These are phyloP conservation scores for Brachylomia viminalis DNA, from an alignment of 2,888 invertebrate species.

Conservation along the genomic window DNA sequence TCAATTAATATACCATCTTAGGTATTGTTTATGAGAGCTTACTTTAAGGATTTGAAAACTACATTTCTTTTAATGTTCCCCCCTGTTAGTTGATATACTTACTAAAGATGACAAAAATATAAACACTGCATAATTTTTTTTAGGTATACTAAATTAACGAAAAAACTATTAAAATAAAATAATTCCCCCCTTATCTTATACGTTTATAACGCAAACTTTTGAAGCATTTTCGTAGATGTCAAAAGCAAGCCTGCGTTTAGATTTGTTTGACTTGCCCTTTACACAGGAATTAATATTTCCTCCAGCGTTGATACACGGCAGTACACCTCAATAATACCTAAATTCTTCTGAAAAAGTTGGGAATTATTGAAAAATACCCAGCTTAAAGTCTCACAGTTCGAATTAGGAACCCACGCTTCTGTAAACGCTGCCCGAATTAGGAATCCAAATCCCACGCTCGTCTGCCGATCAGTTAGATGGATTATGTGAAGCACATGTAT, in stretches of 20 bases:
- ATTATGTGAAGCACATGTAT: slow-evolving; percentile 22
- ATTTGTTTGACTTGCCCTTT: neutral
- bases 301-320: neutral
- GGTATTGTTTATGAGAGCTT: neutral
- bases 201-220: too few relatives aligned
- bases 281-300: neutral
- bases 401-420: neutral
- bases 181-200: neutral
- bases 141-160: too few relatives aligned
- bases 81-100: too few relatives aligned
- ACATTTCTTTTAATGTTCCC: neutral
- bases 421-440: neutral
- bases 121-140: too few relatives aligned
- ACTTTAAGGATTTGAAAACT: neutral
- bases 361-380: neutral
- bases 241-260: neutral
- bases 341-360: neutral
- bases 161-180: too few relatives aligned
- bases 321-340: neutral
- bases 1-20: neutral
- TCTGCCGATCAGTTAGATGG: slow-evolving; percentile 12
- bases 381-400: neutral
- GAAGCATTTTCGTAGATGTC: neutral
- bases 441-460: slow-evolving; percentile 7
- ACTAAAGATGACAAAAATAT: too few relatives aligned